phyloP scores from a whole-genome alignment of 2,113 vertebrate species.

The Naja naja region DNA sequence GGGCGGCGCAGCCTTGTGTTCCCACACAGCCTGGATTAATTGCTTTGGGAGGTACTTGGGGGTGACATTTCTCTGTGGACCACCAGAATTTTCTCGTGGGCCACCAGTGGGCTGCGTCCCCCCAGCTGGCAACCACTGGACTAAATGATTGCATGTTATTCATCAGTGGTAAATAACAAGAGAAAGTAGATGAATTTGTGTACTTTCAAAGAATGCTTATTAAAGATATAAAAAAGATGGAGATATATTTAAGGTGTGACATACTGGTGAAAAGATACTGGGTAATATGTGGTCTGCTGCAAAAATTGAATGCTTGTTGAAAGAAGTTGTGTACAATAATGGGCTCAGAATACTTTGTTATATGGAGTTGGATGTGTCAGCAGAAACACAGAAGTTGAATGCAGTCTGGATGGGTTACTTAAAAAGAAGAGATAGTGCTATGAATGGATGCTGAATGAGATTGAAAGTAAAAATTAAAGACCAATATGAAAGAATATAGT shows the following conservation, averaged over 20 bases:
- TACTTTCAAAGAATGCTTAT: not conserved
- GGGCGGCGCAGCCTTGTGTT: too few relatives aligned
- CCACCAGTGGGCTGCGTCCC: too few relatives aligned
- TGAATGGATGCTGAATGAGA: not conserved
- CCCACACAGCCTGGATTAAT: too few relatives aligned
- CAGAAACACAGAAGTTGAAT: not conserved
- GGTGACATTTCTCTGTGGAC: too few relatives aligned
- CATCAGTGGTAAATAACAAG: not conserved
- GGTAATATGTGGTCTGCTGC: not conserved
- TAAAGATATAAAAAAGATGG: not conserved
- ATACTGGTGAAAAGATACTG: not conserved
- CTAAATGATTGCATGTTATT: not conserved
- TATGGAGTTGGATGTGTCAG: not conserved
- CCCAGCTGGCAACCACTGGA: too few relatives aligned
- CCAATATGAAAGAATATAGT: not conserved
- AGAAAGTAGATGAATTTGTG: not conserved
- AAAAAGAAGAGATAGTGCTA: not conserved
- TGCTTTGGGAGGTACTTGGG: too few relatives aligned
- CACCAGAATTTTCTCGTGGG: too few relatives aligned
- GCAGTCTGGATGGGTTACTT: not conserved
- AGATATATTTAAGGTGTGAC: not conserved
- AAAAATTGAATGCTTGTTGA: not conserved
- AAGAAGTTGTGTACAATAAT: not conserved
- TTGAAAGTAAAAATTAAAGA: not conserved
- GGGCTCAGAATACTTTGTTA: not conserved